Base-by-base conservation (phyloP, 2,888 invertebrate species). In the Erebia epiphron region DNA sequence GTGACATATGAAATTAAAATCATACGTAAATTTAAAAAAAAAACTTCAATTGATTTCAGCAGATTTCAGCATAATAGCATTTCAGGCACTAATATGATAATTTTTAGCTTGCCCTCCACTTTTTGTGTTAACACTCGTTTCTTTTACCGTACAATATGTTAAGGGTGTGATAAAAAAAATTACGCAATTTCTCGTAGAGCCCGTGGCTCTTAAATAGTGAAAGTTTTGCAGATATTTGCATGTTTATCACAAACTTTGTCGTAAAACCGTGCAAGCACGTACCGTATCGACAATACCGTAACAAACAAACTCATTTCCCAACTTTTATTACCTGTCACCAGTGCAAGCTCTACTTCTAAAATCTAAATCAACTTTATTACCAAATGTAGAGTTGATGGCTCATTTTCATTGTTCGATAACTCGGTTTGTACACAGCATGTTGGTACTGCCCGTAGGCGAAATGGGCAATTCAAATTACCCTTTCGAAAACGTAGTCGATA, bases 321-420 rank as follows among this genome's bases (percentile, higher is more conserved):
- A 73, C 73, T 73, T 73, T 73, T 73, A 73, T 73, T 73, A 73
- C 65, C 64, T 73, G 71, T 73, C 68, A 69, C 57, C 57, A 69
- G 49, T 69, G 62, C 58, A 60, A 66, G 43, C 18, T 43, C 43
- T 43, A 18, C n/a, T 16, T 43, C 43, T 7, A 43, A 43, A 41
- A 41, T 41, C 18, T 54, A 54, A 54, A 54, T 54, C 16, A 54
- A 54, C 54, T 54, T 54, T 54, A 54, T 9, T 10, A 54, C 10
- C 18, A 18, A 54, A 54, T 3, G n/a, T 52, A 52, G n/a, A 52
- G n/a, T 16, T 52, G 16, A n/a, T 8, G 9, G 16, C 52, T n/a
- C n/a, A n/a, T n/a, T 50, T 50, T 50, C n/a, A 14, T 13, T 35
- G 35, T 35, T 35, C 35, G 35, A 35, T 35, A 35, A 1, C 35